Base-by-base conservation (phyloP, 2,113 vertebrate species). In the Corythoichthys intestinalis region DNA sequence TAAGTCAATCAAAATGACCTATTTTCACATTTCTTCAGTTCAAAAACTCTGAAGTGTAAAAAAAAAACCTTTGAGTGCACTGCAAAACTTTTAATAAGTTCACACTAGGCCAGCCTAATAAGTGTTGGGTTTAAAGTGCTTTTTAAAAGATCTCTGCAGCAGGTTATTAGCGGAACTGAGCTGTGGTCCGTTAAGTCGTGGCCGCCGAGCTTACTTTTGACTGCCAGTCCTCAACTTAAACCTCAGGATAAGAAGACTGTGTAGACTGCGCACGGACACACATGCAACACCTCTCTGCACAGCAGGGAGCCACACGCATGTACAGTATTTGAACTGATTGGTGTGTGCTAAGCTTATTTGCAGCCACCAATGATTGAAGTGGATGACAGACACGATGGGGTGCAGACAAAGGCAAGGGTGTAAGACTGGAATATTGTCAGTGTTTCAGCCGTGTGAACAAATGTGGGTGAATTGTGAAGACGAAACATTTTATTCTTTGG, bases 221-320 rank as follows among this genome's bases (percentile, higher is more conserved):
- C 65, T 66, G 44, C 56, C 35, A 35, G 70, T 63, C 60, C 46
- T 77, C 61, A 78, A 69, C 74, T 83, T 78, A 76, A 75, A 71
- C 34, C 20, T 13, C 50, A 52, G 65, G 65, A 64, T 80, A 73
- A 87, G 76, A 85, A 79, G 79, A 77, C 34, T 20, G 20, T 46
- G 41, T 48, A 64, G 44, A 64, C 20, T 64, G 20, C 34, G 11
- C 60, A 46, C 39, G 44, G 17, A n/a, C 56, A 44, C 28, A 65
- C 54, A 46, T 38, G 3, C 8, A 28, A 35, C 28, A 46, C 58
- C 38, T 50, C 28, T 2, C 2, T 57, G 11, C 34, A 57, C 56
- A 57, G 56, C 56, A 57, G 34, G 11, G 56, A 57, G 50, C 4
- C n/a, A 73, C 66, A 65, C 46, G 4, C 69, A 65, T 20, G n/a